A percentile compares a stretch with the other conserved stretches of the same genome.
phyloP scores from a whole-genome alignment of 1,140 invertebrate species.

The Melitaea cinxia region DNA sequence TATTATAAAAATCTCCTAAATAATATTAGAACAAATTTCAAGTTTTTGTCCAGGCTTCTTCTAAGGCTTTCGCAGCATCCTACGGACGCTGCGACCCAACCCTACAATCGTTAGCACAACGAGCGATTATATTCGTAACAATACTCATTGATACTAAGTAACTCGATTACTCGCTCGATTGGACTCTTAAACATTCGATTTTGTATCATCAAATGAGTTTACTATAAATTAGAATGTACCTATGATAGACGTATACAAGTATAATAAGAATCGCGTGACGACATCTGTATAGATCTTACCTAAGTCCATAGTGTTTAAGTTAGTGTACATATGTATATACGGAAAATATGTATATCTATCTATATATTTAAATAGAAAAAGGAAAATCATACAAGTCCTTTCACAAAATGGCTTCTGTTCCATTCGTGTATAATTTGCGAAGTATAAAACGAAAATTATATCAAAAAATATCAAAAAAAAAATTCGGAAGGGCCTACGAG shows the following conservation, averaged over 20 bases:
- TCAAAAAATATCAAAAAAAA: conserved; percentile 69
- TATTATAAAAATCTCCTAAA: too few relatives aligned
- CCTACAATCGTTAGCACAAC: neutral
- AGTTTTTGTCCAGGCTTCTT: neutral
- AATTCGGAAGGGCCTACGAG: conserved; percentile 63
- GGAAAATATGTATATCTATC: conserved; percentile 43
- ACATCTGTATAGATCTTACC: conserved; percentile 43
- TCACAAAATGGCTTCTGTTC: conserved; percentile 50
- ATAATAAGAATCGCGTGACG: conserved; percentile 24
- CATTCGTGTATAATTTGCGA: conserved; percentile 66
- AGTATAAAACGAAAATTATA: conserved; percentile 50
- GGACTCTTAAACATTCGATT: conserved; percentile 8
- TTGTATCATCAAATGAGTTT: conserved; percentile 13
- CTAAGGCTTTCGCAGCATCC: neutral
- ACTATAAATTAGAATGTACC: conserved; percentile 11
- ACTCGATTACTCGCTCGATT: neutral
- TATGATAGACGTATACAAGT: conserved; percentile 20
- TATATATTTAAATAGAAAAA: conserved; percentile 25
- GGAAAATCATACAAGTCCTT: conserved; percentile 47
- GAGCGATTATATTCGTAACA: neutral
- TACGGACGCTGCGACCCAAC: neutral
- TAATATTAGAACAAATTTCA: too few relatives aligned
- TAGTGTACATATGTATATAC: conserved; percentile 75
- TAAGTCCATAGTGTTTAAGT: conserved; percentile 54
- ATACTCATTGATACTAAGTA: conserved; percentile 1